Evolutionary conservation across 2,113 vertebrate species (phyloP), one percentile per base, ranked within the genome.

Genomic region (Ranitomeya imitator): DNA sequence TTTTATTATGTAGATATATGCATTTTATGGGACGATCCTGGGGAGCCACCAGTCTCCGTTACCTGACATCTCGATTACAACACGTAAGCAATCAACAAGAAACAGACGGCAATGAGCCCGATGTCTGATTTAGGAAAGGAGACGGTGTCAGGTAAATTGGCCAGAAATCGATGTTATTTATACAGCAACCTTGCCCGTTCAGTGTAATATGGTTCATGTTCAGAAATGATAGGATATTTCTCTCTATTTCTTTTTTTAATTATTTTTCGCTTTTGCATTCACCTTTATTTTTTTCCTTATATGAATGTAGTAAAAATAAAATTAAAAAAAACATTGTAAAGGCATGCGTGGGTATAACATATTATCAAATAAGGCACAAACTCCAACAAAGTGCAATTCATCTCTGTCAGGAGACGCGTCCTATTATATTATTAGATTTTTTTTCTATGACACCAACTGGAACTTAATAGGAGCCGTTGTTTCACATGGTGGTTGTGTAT

Each of bases 171-270:
- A 85, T 15, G 52, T 11, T 57, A 21, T 86, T 87, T 87, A n/a
- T 63, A 90, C 26, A 31, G 77, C 14, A 85, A 71, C 61, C 91
- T 45, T 51, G 85, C 83, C 88, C 88, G 52, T 90, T 59, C n/a
- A 55, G 85, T 92, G 92, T 85, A 89, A 88, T 85, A 59, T 87
- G 59, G 89, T 90, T 90, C 76, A 90, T 18, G 88, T 87, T 67
- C 63, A 90, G 73, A 26, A 80, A 91, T 92, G 89, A 54, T 79
- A 88, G 87, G 89, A 54, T 4, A 10, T 83, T 90, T 90, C 91
- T 86, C 37, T 45, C 1, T 45, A 45, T 45, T 7, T 10, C 18
- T 7, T 73, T 73, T 73, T 31, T 37, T 73, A 26, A 10, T 89
- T 71, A 87, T 84, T 91, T n/a, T 21, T 88, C 87, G 21, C 63